A percentile compares a stretch with the other conserved stretches of the same genome.
Evolutionary conservation across 2,113 vertebrate species (phyloP).

Genomic region (Cebus imitator): DNA sequence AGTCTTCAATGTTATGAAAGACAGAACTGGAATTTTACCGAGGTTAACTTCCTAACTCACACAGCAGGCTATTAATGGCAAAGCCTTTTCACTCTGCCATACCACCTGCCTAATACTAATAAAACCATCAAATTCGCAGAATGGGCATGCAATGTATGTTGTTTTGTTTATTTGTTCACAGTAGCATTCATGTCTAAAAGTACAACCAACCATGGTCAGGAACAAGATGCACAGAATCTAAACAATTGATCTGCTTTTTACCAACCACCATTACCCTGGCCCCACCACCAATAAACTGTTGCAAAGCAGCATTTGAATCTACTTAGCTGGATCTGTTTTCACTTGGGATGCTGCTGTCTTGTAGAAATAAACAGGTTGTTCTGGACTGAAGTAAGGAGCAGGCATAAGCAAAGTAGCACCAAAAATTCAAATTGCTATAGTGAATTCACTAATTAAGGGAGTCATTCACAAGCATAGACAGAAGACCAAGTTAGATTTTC

Average conservation of each 20-base stretch:
- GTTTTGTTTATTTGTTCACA: neutral
- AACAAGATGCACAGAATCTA: neutral
- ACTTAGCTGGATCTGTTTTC: neutral
- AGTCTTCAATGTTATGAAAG: neutral
- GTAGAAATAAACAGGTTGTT: neutral
- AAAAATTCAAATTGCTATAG: neutral
- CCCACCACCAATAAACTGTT: neutral
- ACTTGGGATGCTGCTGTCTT: neutral
- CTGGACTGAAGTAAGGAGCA: neutral
- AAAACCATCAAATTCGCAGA: neutral
- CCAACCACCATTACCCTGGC: neutral
- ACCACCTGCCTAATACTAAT: neutral
- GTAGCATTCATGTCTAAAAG: conserved; percentile 21
- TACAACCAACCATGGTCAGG: neutral
- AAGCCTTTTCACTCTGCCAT: neutral
- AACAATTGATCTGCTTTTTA: neutral
- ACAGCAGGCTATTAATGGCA: neutral
- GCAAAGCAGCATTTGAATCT: neutral
- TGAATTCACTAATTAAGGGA: neutral
- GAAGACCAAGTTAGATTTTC: neutral
- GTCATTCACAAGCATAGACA: neutral
- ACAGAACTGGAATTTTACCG: neutral
- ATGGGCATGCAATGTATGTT: neutral
- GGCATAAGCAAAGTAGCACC: neutral
- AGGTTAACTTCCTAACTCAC: neutral